Conservation (phyloP, 2,113 vertebrate genomes). For the Alouatta palliata region DNA sequence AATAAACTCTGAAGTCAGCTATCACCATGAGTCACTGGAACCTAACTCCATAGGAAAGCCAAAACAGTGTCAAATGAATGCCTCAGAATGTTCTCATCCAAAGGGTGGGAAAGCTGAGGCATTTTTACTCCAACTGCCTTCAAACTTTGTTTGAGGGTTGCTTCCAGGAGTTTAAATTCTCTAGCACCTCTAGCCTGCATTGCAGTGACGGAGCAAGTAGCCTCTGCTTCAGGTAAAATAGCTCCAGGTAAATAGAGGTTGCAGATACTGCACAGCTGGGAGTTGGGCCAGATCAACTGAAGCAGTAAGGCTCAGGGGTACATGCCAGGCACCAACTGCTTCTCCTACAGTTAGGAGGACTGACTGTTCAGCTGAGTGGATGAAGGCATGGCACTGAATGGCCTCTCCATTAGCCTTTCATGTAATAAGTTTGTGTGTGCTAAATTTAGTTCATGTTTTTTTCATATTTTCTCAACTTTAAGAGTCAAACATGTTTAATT, state of each 20-base stretch:
- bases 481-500: conserved; percentile 17
- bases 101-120: background rate
- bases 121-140: background rate
- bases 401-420: background rate
- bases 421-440: background rate
- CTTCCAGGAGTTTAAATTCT: background rate
- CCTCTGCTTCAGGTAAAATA: background rate
- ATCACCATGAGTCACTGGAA: background rate
- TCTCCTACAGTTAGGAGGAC: background rate
- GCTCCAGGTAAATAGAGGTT: background rate
- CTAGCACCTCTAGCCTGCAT: background rate
- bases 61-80: background rate
- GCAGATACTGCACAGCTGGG: background rate
- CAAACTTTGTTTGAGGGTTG: background rate
- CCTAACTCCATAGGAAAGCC: background rate
- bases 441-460: background rate
- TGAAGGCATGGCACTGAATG: background rate
- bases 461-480: background rate
- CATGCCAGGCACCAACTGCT: background rate
- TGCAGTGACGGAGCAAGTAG: background rate
- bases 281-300: background rate
- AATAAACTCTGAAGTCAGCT: background rate
- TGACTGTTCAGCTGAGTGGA: background rate
- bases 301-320: background rate
- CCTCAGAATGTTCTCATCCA: background rate